Base-by-base conservation (phyloP, 2,113 vertebrate species). In the Dicentrarchus labrax region DNA sequence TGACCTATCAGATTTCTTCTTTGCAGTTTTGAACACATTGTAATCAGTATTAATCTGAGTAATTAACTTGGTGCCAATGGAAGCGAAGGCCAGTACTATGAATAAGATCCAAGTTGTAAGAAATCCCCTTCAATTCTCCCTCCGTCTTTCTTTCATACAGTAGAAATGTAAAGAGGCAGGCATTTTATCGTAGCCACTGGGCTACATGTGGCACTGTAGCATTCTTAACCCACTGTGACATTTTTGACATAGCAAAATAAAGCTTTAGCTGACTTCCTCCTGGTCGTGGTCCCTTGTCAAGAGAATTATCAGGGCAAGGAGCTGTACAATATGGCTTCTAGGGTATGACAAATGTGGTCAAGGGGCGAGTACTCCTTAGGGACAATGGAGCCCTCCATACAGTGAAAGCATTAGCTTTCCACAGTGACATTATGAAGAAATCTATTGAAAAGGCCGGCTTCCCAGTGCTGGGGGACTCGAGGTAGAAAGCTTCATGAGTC, bases 341-440 rank as follows among this genome's bases (percentile, higher is more conserved):
- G 87, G 83, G 60, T 57, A 57, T 90, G 91, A 89, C 90, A 92
- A 89, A 89, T 83, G 85, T 64, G 91, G 91, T 91, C 92, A 88
- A 86, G 91, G 88, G 88, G 87, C 62, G 70, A 87, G n/a, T 9
- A 11, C 47, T 90, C 89, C 87, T 61, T 24, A 2, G 91, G 89
- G 91, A 88, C 61, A 6, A 7, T 11, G 7, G 67, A 67, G 71
- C 67, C 84, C 71, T 84, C 72, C 61, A 72, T 88, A 85, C 80
- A 84, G 88, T 60, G 68, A 66, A 79, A 82, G 92, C 92, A 89
- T 94, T 92, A 92, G 91, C 91, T 92, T 85, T 91, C 81, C 86
- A 84, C 80, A 10, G 88, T 91, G 91, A 91, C 92, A 92, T 95
- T 89, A 92, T 92, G 91, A 91, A 89, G 90, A 92, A 93, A 92